Base-by-base conservation (phyloP, 2,888 invertebrate species). In the Cantharis lateralis region DNA sequence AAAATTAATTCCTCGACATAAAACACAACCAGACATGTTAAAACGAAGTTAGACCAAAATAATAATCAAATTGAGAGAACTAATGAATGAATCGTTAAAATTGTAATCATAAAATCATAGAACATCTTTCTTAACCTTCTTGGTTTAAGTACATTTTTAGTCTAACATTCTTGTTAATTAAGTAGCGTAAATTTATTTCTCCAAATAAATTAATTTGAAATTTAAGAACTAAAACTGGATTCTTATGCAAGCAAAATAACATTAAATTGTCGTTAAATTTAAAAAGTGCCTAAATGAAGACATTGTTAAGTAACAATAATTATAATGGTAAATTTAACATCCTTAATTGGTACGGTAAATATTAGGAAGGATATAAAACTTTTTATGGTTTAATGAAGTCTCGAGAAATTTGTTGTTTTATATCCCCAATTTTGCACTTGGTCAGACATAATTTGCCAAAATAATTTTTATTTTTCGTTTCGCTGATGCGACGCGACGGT, bases 271-370 rank as follows among this genome's bases (percentile, higher is more conserved):
- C 48, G 48, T 48, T n/a, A 48, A 48, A 48, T 48, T 48, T n/a
- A 48, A 48, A 48, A 48, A 48, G 48, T 48, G n/a, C n/a, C 48
- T n/a, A 48, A 48, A 48, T 48, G 48, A 48, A 48, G 48, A 48
- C 48, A 48, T 48, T 48, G 48, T 48, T n/a, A 48, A 48, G 48
- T 48, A 48, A 48, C 48, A 48, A 48, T 72, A 72, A 72, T 66
- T 66, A 48, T 72, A 66, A 72, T 48, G 66, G 72, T 66, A 72
- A 72, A n/a, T 48, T 66, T 66, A 72, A 72, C 66, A 72, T 66
- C 48, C 15, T 72, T 72, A 72, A 72, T 28, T 72, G 28, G 72
- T 24, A 66, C 48, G 28, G 66, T 72, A 72, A 72, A 72, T 72
- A 72, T 72, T 72, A 66, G 72, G 48, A 48, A 48, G n/a, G 48